These are phyloP conservation scores for Psittacara wagleri DNA, from an alignment of 2,113 vertebrate genomes.

Conservation along the genomic window DNA sequence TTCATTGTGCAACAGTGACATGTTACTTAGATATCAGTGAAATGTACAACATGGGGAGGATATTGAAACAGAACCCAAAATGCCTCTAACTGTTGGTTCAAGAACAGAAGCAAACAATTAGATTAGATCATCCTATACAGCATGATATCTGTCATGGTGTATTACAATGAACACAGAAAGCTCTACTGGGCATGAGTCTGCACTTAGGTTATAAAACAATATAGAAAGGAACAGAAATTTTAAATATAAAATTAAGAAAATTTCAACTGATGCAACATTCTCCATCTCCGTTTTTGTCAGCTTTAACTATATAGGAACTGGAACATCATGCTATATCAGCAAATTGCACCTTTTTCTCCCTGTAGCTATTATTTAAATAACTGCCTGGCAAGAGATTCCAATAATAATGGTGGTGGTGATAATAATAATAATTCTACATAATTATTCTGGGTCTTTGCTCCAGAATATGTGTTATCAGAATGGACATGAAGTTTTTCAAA, in stretches of 20 bases:
- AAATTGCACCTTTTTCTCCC: not conserved
- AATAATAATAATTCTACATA: not conserved
- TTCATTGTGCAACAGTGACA: not conserved
- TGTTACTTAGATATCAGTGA: not conserved
- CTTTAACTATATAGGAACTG: not conserved
- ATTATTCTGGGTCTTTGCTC: not conserved
- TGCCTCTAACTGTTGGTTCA: not conserved
- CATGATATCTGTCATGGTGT: not conserved
- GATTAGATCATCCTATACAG: not conserved
- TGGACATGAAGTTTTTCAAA: not conserved
- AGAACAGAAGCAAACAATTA: not conserved
- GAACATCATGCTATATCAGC: not conserved
- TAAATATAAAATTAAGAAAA: not conserved
- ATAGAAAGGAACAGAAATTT: not conserved
- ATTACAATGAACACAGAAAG: not conserved
- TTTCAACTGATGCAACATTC: not conserved
- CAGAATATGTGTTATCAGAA: not conserved
- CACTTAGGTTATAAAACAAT: not conserved
- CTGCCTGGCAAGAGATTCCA: not conserved
- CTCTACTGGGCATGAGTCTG: not conserved
- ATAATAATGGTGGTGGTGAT: not conserved
- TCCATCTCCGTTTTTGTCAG: not conserved
- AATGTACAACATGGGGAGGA: not conserved
- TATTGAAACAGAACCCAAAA: not conserved
- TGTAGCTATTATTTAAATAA: not conserved